Evolutionary conservation across 2,113 vertebrate genomes (phyloP).

Genomic region (Alligator mississippiensis): DNA sequence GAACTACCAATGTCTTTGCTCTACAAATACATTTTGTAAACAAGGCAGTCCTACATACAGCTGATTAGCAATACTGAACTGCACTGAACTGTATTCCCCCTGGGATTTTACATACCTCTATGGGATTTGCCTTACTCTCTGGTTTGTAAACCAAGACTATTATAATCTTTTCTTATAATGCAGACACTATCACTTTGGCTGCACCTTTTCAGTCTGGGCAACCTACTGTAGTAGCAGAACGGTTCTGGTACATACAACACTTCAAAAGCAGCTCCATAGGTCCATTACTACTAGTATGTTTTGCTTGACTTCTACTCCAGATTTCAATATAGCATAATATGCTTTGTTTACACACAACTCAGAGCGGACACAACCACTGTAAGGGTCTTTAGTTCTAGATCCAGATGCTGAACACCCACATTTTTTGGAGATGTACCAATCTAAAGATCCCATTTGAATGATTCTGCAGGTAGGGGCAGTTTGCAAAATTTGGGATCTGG

Average conservation of each 20-base stretch:
- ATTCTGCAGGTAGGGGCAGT: not conserved
- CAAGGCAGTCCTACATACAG: not conserved
- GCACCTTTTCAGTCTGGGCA: not conserved
- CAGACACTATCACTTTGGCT: not conserved
- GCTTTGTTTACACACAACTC: not conserved
- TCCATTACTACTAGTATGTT: not conserved
- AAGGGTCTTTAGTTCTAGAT: not conserved
- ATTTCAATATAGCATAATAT: not conserved
- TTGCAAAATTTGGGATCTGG: not conserved
- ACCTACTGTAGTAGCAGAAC: not conserved
- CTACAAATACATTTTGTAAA: not conserved
- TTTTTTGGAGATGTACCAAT: not conserved
- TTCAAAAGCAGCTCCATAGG: not conserved
- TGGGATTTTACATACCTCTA: fast-evolving
- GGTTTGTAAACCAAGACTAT: not conserved
- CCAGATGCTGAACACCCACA: not conserved
- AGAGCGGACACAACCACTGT: not conserved
- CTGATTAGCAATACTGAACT: not conserved
- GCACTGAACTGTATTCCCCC: not conserved
- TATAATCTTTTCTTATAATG: not conserved
- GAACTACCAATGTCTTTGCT: not conserved
- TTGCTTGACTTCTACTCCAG: slow-evolving; percentile 5
- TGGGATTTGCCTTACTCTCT: not conserved
- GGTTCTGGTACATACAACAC: not conserved
- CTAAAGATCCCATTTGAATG: not conserved